These are phyloP conservation scores for Sesamia nonagrioides DNA, from an alignment of 1,140 invertebrate species.

Conservation along the genomic window DNA sequence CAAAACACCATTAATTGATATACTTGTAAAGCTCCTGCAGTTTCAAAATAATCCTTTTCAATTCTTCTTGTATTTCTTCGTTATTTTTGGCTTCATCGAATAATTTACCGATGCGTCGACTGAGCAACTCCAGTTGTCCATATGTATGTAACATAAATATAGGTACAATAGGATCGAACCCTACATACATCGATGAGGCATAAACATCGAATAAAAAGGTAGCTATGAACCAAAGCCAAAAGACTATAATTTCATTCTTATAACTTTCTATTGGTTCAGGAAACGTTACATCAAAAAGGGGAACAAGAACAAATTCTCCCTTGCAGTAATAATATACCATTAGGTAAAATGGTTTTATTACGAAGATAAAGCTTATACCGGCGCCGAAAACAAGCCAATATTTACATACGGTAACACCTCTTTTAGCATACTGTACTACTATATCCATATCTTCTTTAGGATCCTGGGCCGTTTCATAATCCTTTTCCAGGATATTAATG, in stretches of 20 bases:
- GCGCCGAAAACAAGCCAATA: slow-evolving; percentile 57
- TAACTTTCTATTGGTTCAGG: slow-evolving; percentile 54
- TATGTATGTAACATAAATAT: slow-evolving; percentile 65
- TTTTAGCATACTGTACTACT: slow-evolving; percentile 56
- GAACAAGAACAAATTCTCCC: slow-evolving; percentile 56
- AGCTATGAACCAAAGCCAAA: slow-evolving; percentile 51
- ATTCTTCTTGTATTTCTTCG: slow-evolving; percentile 46
- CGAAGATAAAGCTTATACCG: slow-evolving; percentile 55
- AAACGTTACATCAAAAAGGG: slow-evolving; percentile 62
- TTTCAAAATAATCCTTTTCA: slow-evolving; percentile 62
- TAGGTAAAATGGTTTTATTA: slow-evolving; percentile 58
- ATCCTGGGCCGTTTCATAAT: slow-evolving; percentile 54
- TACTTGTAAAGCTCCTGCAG: slow-evolving; percentile 67
- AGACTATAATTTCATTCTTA: slow-evolving; percentile 53
- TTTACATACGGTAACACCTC: slow-evolving; percentile 56
- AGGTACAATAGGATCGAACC: slow-evolving; percentile 65
- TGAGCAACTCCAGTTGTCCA: slow-evolving; percentile 62
- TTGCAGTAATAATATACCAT: slow-evolving; percentile 58
- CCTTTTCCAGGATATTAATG: slow-evolving; percentile 56
- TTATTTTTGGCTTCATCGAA: slow-evolving; percentile 43
- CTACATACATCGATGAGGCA: slow-evolving; percentile 57
- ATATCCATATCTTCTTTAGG: slow-evolving; percentile 56
- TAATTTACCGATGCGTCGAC: slow-evolving; percentile 52
- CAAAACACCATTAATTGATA: background rate
- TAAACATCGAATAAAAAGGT: slow-evolving; percentile 56